Evolutionary conservation across 1,140 invertebrate genomes (phyloP).

Genomic region (Hermetia illucens): DNA sequence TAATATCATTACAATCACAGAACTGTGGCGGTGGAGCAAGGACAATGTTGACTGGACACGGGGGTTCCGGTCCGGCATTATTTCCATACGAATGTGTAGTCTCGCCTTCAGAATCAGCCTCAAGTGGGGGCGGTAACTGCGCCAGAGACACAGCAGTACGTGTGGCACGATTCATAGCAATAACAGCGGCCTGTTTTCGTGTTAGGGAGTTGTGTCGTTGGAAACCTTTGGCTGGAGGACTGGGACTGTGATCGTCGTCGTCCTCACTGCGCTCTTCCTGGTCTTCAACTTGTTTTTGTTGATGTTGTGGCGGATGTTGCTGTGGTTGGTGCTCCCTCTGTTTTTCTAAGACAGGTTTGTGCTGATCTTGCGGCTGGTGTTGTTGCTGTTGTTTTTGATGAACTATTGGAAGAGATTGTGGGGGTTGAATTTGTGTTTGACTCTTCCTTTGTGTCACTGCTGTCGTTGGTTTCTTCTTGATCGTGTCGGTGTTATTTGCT

Average conservation of each 20-base stretch:
- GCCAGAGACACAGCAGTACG: constrained; percentile 52
- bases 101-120: constrained; percentile 53
- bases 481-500: constrained; percentile 24
- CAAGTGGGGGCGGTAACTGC: constrained; percentile 66
- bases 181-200: constrained; percentile 37
- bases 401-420: too few relatives aligned
- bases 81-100: constrained; percentile 19
- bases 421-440: too few relatives aligned
- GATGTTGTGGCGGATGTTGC: constrained; percentile 2
- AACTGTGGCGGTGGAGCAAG: constrained; percentile 70
- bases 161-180: constrained; percentile 32
- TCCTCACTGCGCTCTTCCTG: constrained; percentile 25
- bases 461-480: constrained; percentile 22
- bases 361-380: not conserved
- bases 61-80: constrained; percentile 8
- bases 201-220: constrained; percentile 42
- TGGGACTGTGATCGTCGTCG: constrained; percentile 27
- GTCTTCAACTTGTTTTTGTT: not conserved
- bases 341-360: too few relatives aligned
- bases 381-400: constrained; percentile 1
- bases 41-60: constrained; percentile 42
- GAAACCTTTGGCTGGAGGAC: constrained; percentile 33
- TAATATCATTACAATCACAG: constrained; percentile 29
- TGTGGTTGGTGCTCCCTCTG: too few relatives aligned
- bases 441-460: not conserved